Conservation (phyloP, 1,140 invertebrate species). For the Zaprionus tsacasi region DNA sequence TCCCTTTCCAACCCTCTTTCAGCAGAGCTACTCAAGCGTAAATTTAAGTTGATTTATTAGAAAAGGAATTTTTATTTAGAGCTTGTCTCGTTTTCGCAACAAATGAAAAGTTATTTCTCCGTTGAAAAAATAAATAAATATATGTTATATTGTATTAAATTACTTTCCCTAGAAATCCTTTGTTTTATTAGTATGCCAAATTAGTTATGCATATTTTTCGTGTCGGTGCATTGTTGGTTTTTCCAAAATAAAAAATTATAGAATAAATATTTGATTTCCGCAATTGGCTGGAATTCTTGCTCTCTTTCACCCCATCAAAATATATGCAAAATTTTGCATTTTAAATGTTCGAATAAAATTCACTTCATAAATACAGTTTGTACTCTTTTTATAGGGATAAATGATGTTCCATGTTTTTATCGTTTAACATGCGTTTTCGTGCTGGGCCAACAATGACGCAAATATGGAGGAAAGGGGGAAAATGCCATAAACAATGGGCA, state of each 20-base stretch:
- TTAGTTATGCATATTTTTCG: constrained; percentile 2
- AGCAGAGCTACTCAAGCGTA: neutral
- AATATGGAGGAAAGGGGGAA: constrained; percentile 53
- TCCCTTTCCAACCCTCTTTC: neutral
- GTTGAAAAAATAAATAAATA: neutral
- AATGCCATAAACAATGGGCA: constrained; percentile 67
- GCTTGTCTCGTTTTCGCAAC: neutral
- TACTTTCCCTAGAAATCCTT: neutral
- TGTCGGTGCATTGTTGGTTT: neutral
- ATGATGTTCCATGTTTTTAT: constrained; percentile 47
- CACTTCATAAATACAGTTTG: neutral
- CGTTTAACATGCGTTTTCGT: constrained; percentile 48
- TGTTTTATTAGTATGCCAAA: neutral
- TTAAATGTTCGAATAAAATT: neutral
- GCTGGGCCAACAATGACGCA: constrained; percentile 16
- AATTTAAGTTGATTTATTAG: neutral
- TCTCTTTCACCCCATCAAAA: neutral
- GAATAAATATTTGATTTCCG: neutral
- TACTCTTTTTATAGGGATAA: constrained; percentile 33
- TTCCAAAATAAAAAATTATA: neutral
- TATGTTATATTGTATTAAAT: neutral
- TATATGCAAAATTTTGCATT: neutral
- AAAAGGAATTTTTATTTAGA: neutral
- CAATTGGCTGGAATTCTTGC: neutral
- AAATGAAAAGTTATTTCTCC: neutral